phyloP scores from a whole-genome alignment of 2,797 vertebrate species.

The Sebastolobus altivelis region DNA sequence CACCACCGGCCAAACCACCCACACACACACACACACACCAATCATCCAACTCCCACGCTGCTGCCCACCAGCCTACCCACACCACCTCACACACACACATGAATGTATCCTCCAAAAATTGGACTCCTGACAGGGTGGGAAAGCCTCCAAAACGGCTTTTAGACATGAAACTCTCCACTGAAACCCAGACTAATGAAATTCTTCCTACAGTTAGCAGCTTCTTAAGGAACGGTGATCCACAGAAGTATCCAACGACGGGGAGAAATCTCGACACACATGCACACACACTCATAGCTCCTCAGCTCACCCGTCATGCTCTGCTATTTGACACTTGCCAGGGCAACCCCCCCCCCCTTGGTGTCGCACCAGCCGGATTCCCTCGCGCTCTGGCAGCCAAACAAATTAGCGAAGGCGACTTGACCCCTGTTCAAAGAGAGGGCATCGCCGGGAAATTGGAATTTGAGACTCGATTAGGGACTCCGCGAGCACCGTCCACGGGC shows the following conservation, averaged over 20 bases:
- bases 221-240: conserved; percentile 30
- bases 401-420: conserved; percentile 71
- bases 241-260: conserved; percentile 1
- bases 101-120: conserved; percentile 30
- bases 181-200: conserved; percentile 52
- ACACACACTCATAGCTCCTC: neutral
- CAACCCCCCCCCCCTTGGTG: conserved; percentile 12
- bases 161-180: conserved; percentile 46
- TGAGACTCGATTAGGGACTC: conserved; percentile 66
- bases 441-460: conserved; percentile 71
- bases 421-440: conserved; percentile 69
- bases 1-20: conserved; percentile 52
- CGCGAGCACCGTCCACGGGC: conserved; percentile 26
- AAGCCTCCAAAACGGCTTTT: conserved; percentile 60
- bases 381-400: conserved; percentile 62
- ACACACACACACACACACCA: conserved; percentile 52
- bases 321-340: conserved; percentile 32
- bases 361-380: conserved; percentile 23
- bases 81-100: conserved; percentile 29
- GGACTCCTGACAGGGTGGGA: conserved; percentile 44
- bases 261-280: conserved; percentile 1
- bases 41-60: conserved; percentile 61
- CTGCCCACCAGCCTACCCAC: conserved; percentile 60
- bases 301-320: conserved; percentile 1
- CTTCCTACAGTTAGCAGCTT: conserved; percentile 36